These are phyloP conservation scores for Philaethria dido DNA, from an alignment of 2,888 invertebrate species.

Conservation along the genomic window DNA sequence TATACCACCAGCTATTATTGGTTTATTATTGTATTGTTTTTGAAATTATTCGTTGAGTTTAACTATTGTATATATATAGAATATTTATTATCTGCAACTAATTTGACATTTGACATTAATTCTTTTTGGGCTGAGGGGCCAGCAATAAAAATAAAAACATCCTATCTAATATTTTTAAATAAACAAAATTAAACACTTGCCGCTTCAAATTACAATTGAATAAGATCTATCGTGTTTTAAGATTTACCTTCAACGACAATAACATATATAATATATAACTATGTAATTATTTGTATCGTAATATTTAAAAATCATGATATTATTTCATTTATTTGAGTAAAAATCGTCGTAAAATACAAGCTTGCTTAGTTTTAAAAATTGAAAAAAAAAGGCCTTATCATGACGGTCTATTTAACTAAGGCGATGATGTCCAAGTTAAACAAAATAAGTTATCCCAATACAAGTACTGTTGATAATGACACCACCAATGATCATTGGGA, in stretches of 20 bases:
- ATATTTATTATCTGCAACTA: neutral
- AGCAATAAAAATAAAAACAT: constrained; percentile 1
- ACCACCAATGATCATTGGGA: constrained; percentile 67
- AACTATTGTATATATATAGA: neutral
- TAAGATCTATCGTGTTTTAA: neutral
- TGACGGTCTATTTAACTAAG: constrained; percentile 75
- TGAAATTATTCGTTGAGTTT: neutral
- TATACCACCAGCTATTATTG: no score
- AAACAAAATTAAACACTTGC: neutral
- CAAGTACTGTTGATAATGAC: constrained; percentile 51
- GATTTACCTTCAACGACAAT: neutral
- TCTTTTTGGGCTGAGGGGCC: neutral
- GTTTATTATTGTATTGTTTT: neutral
- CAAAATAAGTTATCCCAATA: constrained; percentile 58
- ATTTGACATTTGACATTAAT: constrained; percentile 2
- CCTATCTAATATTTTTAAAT: neutral
- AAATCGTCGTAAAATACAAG: neutral
- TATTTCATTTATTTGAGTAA: neutral
- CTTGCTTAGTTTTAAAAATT: neutral
- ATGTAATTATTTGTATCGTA: neutral
- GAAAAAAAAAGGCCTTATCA: constrained; percentile 43
- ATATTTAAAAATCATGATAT: neutral
- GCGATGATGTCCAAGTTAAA: constrained; percentile 70
- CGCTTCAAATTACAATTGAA: neutral
- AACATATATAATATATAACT: neutral